Percentiles rank a stretch among this genome's conserved stretches.
phyloP scores from a whole-genome alignment of 1,140 invertebrate genomes.

The Drosophila ananassae region DNA sequence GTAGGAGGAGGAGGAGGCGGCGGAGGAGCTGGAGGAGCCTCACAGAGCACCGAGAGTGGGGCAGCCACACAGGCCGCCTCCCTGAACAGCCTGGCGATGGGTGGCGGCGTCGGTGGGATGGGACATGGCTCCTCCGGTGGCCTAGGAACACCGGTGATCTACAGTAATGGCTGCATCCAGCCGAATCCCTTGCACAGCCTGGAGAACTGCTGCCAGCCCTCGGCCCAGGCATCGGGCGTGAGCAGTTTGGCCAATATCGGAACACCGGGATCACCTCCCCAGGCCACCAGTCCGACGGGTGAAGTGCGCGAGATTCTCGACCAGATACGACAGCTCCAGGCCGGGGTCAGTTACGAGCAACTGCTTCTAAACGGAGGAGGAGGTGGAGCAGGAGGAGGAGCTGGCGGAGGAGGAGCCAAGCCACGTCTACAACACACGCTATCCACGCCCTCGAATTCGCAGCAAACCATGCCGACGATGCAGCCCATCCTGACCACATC shows the following conservation, averaged over 20 bases:
- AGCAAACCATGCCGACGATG: conserved; percentile 18
- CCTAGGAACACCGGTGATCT: conserved; percentile 56
- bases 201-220: conserved; percentile 73
- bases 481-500: conserved; percentile 37
- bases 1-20: conserved; percentile 1
- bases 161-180: conserved; percentile 69
- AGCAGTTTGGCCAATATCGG: conserved; percentile 87
- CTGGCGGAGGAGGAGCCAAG: conserved; percentile 30
- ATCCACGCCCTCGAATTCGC: conserved; percentile 58
- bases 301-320: conserved; percentile 88
- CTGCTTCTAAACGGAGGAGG: conserved; percentile 41
- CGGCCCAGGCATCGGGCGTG: conserved; percentile 87
- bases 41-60: conserved; percentile 23
- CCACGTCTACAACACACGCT: conserved; percentile 67
- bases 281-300: conserved; percentile 90
- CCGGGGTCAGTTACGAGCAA: conserved; percentile 73
- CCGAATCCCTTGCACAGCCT: conserved; percentile 75
- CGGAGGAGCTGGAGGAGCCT: conserved; percentile 18
- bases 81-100: conserved; percentile 57
- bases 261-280: conserved; percentile 89
- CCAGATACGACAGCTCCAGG: conserved; percentile 88
- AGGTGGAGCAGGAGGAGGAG: background rate
- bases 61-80: conserved; percentile 52
- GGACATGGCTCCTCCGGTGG: conserved; percentile 14
- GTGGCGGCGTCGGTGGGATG: conserved; percentile 11